phyloP scores from a whole-genome alignment of 2,797 vertebrate genomes.

The Silurus aristotelis region DNA sequence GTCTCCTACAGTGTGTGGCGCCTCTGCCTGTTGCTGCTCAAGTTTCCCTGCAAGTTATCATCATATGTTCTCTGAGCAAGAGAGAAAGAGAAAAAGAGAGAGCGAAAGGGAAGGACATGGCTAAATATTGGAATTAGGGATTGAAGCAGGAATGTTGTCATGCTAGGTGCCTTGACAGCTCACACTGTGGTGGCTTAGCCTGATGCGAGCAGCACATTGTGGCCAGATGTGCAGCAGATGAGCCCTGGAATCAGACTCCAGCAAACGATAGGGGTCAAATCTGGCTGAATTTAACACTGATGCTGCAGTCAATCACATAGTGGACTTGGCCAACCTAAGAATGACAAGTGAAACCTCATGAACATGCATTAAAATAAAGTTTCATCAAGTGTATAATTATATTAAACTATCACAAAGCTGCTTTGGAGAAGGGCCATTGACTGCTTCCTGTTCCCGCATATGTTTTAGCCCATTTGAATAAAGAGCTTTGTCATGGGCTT shows the following conservation, averaged over 20 bases:
- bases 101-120: conserved; percentile 13
- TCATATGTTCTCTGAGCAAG: conserved; percentile 32
- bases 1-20: conserved; percentile 32
- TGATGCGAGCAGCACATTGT: conserved; percentile 41
- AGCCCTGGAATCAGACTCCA: conserved; percentile 27
- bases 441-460: conserved; percentile 3
- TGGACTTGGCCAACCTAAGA: neutral
- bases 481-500: neutral
- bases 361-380: conserved; percentile 19
- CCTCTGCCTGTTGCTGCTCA: conserved; percentile 8
- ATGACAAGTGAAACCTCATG: conserved; percentile 10
- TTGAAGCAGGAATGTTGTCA: conserved; percentile 21
- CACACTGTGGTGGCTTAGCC: conserved; percentile 26
- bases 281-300: conserved; percentile 30
- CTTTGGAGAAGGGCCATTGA: conserved; percentile 16
- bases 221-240: conserved; percentile 50
- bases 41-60: conserved; percentile 35
- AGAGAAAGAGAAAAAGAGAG: neutral
- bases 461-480: neutral
- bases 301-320: conserved; percentile 36
- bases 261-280: conserved; percentile 32
- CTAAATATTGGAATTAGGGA: conserved; percentile 3
- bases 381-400: conserved; percentile 31
- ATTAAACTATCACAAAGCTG: conserved; percentile 21
- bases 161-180: conserved; percentile 40